A percentile compares a stretch with the other conserved stretches of the same genome.
phyloP scores from a whole-genome alignment of 64 coral and sea anemone species.

The Pocillopora verrucosa region DNA sequence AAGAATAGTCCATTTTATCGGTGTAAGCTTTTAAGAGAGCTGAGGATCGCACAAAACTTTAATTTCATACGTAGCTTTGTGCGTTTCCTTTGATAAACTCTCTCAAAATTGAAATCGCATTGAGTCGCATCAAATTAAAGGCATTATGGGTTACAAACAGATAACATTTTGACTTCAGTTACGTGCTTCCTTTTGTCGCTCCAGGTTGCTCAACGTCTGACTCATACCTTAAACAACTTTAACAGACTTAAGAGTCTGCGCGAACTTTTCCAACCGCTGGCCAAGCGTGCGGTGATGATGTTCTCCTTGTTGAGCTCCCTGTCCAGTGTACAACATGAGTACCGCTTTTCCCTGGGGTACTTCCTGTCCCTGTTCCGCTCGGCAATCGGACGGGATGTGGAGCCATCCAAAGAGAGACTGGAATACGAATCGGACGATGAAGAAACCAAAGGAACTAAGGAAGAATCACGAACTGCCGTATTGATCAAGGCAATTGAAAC shows the following conservation, averaged over 20 bases:
- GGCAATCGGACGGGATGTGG: slow-evolving; percentile 63
- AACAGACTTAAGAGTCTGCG: slow-evolving; percentile 72
- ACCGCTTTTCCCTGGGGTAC: slow-evolving; percentile 86
- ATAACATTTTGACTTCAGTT: too few species aligned
- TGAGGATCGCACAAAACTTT: too few species aligned
- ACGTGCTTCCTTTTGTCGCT: not conserved
- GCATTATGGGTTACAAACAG: too few species aligned
- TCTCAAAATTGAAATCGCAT: too few species aligned
- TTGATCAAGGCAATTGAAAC: slow-evolving; percentile 67
- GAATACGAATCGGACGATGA: slow-evolving; percentile 67
- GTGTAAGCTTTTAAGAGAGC: too few species aligned
- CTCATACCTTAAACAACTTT: slow-evolving; percentile 72
- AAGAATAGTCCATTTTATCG: too few species aligned
- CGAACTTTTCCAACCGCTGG: slow-evolving; percentile 64
- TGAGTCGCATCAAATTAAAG: too few species aligned
- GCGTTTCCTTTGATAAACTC: too few species aligned
- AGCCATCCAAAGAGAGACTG: slow-evolving; percentile 25
- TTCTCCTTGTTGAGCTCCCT: slow-evolving; percentile 72
- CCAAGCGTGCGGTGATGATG: slow-evolving; percentile 76
- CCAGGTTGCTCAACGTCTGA: slow-evolving; percentile 80
- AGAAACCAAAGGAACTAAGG: slow-evolving; percentile 12
- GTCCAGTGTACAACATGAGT: slow-evolving; percentile 84
- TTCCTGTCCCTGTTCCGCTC: slow-evolving; percentile 78
- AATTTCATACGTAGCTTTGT: too few species aligned
- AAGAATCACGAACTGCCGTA: slow-evolving; percentile 54